phyloP scores from a whole-genome alignment of 2,113 vertebrate genomes.

The Trogon melanurus region DNA sequence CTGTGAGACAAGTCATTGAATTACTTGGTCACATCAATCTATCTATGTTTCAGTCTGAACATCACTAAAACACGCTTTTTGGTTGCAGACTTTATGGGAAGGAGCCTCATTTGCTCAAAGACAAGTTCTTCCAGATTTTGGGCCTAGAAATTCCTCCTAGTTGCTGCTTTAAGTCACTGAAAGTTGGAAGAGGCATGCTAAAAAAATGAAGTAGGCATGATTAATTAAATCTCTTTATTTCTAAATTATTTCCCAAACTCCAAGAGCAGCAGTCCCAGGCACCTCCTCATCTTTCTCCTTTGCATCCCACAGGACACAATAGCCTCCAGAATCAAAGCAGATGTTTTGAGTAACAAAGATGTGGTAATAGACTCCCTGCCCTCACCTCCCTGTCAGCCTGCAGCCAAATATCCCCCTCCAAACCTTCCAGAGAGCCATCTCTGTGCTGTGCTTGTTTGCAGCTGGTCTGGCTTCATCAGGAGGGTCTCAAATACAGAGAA shows the following conservation, averaged over 20 bases:
- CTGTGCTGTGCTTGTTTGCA: neutral
- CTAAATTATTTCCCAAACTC: neutral
- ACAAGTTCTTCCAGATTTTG: neutral
- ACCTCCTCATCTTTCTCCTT: neutral
- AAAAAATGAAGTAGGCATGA: neutral
- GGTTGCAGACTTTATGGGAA: neutral
- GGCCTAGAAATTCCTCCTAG: neutral
- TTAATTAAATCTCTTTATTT: neutral
- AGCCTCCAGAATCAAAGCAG: neutral
- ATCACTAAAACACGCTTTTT: neutral
- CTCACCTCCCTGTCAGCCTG: neutral
- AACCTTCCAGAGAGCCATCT: neutral
- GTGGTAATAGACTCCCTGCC: neutral
- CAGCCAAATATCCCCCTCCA: neutral
- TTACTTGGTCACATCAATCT: neutral
- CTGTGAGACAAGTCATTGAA: neutral
- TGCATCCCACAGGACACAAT: neutral
- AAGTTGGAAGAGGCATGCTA: neutral
- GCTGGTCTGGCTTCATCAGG: neutral
- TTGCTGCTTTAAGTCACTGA: neutral
- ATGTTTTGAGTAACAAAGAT: neutral
- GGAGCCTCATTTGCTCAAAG: neutral
- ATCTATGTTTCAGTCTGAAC: neutral
- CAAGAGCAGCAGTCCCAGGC: neutral
- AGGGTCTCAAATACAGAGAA: neutral